phyloP scores from a whole-genome alignment of 2,113 vertebrate genomes.

The Acrocephalus arundinaceus region DNA sequence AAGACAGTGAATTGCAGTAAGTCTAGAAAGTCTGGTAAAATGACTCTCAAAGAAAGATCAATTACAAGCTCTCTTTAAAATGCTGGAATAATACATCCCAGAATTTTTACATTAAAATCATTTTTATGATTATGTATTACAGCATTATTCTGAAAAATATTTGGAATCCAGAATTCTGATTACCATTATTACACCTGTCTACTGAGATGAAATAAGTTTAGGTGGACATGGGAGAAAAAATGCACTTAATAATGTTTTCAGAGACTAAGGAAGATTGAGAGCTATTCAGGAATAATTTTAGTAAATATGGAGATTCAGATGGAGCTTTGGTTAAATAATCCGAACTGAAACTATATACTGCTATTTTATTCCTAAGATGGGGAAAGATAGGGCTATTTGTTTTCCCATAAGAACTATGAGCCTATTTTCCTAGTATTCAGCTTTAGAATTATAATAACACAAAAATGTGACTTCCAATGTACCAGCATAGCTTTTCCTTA shows the following conservation, averaged over 20 bases:
- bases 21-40: neutral
- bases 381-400: neutral
- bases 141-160: neutral
- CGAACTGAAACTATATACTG: neutral
- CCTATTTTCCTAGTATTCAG: neutral
- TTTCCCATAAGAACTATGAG: slow-evolving; percentile 7
- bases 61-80: neutral
- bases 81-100: neutral
- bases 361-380: neutral
- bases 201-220: neutral
- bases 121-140: neutral
- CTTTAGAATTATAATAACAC: neutral
- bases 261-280: neutral
- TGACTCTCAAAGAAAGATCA: neutral
- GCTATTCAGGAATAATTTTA: neutral
- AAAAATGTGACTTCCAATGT: neutral
- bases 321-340: neutral
- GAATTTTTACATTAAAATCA: neutral
- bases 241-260: neutral
- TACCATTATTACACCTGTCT: neutral
- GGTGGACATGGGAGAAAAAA: neutral
- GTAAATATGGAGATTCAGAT: neutral
- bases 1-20: neutral
- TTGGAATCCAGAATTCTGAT: neutral
- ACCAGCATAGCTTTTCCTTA: neutral